Percentiles rank a stretch among this genome's conserved stretches.
phyloP scores from a whole-genome alignment of 23 tunicate genomes.

The Trididemnum clinides region DNA sequence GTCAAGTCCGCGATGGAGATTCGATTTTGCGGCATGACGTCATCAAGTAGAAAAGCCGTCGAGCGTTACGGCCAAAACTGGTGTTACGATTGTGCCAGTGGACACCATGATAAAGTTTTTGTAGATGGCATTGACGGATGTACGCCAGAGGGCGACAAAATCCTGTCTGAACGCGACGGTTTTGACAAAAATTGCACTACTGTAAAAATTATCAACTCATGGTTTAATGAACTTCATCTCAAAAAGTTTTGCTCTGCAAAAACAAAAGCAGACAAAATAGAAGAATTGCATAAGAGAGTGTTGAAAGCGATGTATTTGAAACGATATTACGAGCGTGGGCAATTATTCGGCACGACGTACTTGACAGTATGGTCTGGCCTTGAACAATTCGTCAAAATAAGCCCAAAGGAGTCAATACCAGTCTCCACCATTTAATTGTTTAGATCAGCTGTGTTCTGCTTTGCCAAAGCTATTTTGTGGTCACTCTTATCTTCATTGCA shows the following conservation, averaged over 20 bases:
- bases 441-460: no score
- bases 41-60: not conserved
- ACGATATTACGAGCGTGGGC: constrained; percentile 13
- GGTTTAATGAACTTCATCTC: not conserved
- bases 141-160: not conserved
- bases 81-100: constrained; percentile 11
- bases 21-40: not conserved
- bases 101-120: not conserved
- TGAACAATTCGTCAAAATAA: not conserved
- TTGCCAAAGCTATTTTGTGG: no score
- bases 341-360: not conserved
- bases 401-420: not conserved
- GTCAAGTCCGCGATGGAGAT: constrained; percentile 13
- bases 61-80: not conserved
- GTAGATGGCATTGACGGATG: not conserved
- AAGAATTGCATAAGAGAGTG: not conserved
- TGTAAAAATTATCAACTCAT: constrained; percentile 1
- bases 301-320: constrained; percentile 8
- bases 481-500: no score
- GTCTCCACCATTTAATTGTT: no score
- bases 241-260: not conserved
- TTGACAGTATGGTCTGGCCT: not conserved
- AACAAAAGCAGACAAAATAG: constrained; percentile 5
- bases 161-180: not conserved
- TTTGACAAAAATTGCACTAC: not conserved